phyloP scores from a whole-genome alignment of 2,888 invertebrate genomes.

The Frankliniella intonsa region DNA sequence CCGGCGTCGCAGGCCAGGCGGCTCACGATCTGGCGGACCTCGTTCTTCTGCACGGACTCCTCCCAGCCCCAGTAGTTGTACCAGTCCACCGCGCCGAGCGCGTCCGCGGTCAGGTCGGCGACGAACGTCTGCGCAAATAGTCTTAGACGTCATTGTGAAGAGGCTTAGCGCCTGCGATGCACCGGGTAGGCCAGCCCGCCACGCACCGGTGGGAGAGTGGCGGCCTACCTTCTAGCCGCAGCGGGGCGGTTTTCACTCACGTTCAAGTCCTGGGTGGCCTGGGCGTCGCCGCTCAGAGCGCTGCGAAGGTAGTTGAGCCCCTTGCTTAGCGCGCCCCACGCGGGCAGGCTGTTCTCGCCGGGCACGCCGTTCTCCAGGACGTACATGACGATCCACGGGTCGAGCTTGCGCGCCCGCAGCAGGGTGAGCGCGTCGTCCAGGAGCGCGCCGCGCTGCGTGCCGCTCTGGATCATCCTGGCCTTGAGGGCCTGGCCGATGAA shows the following conservation, averaged over 20 bases:
- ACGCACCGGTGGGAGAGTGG: too few relatives aligned
- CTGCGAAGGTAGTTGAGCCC: background rate
- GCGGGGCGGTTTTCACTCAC: background rate
- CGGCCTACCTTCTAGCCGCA: background rate
- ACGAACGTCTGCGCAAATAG: background rate
- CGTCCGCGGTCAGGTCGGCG: background rate
- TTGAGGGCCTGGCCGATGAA: background rate
- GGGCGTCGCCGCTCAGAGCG: background rate
- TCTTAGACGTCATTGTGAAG: too few relatives aligned
- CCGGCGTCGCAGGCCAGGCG: conserved; percentile 1
- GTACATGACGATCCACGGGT: background rate
- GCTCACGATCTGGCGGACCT: conserved; percentile 4
- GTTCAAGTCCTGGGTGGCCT: background rate
- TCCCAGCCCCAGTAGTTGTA: conserved; percentile 7
- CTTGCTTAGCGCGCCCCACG: background rate
- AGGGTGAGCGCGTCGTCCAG: background rate
- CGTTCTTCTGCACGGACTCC: conserved; percentile 6
- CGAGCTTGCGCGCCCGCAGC: background rate
- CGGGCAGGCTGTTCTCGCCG: background rate
- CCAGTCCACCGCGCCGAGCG: conserved; percentile 8
- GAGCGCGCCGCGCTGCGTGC: background rate
- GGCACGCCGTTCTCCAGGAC: background rate
- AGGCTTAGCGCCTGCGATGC: too few relatives aligned
- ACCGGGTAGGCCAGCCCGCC: too few relatives aligned
- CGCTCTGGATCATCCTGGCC: background rate